Conservation (phyloP, 2,113 vertebrate genomes). For the Spermophilus dauricus region DNA sequence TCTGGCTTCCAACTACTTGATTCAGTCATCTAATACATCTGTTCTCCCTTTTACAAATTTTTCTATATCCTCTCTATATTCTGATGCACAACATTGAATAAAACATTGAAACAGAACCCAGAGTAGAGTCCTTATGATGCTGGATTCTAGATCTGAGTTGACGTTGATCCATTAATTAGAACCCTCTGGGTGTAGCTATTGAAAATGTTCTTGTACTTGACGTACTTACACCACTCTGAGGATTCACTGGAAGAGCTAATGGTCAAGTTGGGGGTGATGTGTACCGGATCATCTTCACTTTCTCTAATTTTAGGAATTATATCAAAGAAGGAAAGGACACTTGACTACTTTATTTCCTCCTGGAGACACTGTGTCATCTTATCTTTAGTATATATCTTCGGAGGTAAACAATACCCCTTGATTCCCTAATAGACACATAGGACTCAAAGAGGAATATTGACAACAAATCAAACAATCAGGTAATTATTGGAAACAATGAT, state of each 20-base stretch:
- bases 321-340: neutral
- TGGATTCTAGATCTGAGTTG: neutral
- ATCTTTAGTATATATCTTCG: constrained; percentile 14
- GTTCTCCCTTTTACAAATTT: neutral
- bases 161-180: neutral
- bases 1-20: neutral
- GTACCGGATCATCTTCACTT: neutral
- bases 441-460: neutral
- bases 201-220: neutral
- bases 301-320: neutral
- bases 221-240: neutral
- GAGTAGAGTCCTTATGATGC: neutral
- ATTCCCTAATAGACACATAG: neutral
- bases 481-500: constrained; percentile 23
- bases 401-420: neutral
- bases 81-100: neutral
- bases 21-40: neutral
- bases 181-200: neutral
- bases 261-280: neutral
- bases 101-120: constrained; percentile 7
- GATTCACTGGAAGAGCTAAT: neutral
- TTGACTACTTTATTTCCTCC: constrained; percentile 27
- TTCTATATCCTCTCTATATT: neutral
- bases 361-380: neutral
- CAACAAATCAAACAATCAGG: neutral